A percentile compares a stretch with the other conserved stretches of the same genome.
Conservation (phyloP, 2,113 vertebrate genomes). For the Origma solitaria region DNA sequence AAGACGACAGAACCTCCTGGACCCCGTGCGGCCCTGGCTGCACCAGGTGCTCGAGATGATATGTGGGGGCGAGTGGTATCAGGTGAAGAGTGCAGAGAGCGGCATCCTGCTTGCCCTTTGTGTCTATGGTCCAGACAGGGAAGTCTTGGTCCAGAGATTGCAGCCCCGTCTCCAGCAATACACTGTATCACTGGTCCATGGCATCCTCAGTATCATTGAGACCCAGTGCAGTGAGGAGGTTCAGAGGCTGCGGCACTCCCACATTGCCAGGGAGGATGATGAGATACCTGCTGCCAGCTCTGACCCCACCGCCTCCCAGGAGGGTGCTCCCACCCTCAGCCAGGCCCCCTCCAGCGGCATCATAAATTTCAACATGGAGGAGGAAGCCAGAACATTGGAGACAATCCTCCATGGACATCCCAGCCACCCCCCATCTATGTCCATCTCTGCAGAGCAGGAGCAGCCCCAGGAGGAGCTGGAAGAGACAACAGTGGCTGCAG, state of each 20-base stretch:
- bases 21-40: background rate
- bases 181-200: background rate
- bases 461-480: background rate
- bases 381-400: background rate
- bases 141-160: background rate
- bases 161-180: background rate
- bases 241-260: background rate
- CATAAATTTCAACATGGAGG: accelerated
- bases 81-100: background rate
- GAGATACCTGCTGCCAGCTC: background rate
- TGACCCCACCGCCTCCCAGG: background rate
- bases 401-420: too few relatives aligned
- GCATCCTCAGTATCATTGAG: background rate
- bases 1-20: background rate
- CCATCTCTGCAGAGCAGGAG: background rate
- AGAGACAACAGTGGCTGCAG: background rate
- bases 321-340: background rate
- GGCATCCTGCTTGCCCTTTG: background rate
- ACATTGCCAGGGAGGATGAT: background rate
- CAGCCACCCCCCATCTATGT: background rate
- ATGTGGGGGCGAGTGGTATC: background rate
- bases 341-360: background rate
- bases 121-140: background rate
- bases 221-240: background rate
- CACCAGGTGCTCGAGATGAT: background rate